phyloP scores from a whole-genome alignment of 2,797 vertebrate species.

The Ara ararauna region DNA sequence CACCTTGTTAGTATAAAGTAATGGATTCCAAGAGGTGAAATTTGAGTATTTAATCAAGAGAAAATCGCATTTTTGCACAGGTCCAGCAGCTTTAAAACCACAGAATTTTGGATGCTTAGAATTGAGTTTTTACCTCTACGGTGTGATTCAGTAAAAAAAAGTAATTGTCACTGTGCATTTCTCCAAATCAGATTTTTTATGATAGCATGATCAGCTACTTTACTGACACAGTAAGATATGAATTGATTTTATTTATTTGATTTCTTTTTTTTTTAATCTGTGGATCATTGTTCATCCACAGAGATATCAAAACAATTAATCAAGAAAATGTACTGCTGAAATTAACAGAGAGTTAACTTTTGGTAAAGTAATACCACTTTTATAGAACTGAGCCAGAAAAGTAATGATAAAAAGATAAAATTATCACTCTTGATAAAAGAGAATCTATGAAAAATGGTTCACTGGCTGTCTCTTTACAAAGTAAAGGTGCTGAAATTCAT shows the following conservation, averaged over 20 bases:
- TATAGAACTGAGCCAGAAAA: background rate
- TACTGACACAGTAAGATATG: background rate
- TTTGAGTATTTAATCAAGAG: background rate
- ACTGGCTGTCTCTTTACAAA: background rate
- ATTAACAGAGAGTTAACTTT: background rate
- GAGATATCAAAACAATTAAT: background rate
- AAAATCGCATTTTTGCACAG: background rate
- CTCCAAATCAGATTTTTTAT: background rate
- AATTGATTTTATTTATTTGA: background rate
- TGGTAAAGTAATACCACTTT: background rate
- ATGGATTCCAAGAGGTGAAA: background rate
- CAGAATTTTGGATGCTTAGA: background rate
- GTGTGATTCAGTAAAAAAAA: background rate
- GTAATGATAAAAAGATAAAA: background rate
- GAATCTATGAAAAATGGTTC: conserved; percentile 7
- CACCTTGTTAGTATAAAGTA: background rate
- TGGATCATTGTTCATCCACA: background rate
- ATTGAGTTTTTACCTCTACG: background rate
- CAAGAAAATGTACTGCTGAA: background rate
- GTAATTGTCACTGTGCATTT: background rate
- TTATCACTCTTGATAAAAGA: background rate
- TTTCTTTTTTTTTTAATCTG: background rate
- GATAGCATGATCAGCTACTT: background rate
- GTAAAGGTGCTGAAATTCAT: background rate
- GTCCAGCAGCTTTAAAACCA: background rate